Base-by-base conservation (phyloP, 1,140 invertebrate species). In the Ooceraea biroi region DNA sequence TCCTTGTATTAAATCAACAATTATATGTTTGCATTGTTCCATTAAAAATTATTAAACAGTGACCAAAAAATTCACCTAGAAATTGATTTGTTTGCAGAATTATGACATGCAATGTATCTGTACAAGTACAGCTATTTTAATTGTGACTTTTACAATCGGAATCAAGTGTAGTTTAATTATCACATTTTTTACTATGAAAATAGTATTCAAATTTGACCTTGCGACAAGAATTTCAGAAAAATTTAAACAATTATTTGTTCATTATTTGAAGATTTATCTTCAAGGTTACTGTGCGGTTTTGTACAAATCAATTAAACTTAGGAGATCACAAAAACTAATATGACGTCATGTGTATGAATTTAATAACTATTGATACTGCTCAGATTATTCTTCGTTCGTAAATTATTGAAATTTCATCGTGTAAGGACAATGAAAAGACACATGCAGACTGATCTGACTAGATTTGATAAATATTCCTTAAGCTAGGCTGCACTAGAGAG, bases 401-500 rank as follows among this genome's bases (percentile, higher is more conserved):
- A 27, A 80, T 36, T 1, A 52, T 66, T 11, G 11, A 71, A 22
- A 71, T 30, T 19, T 12, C 11, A 36, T 12, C 36, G 36, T 41
- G 22, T 65, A 41, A 65, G 63, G 61, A 72, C 2, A 66, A 44
- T 19, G 36, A 83, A 27, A 69, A 71, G 57, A 25, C 10, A 41
- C 52, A 84, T 7, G 41, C 61, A 84, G 57, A 66, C 48, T 65
- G 25, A 11, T 36, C 55, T 90, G 88, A 90, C 88, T 90, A 90
- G 89, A 87, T 72, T 85, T 85, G 65, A 10, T 55, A 12, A 90
- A 87, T 36, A 60, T 25, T 86, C 22, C 60, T 83, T 85, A 83
- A 87, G 30, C 60, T 87, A 86, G 22, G 48, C 66, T 86, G 82
- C 57, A 55, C 41, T 85, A 84, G 68, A 90, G 57, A 91, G 71